These are phyloP conservation scores for Cecropterus lyciades DNA, from an alignment of 1,140 invertebrate genomes.

Conservation along the genomic window DNA sequence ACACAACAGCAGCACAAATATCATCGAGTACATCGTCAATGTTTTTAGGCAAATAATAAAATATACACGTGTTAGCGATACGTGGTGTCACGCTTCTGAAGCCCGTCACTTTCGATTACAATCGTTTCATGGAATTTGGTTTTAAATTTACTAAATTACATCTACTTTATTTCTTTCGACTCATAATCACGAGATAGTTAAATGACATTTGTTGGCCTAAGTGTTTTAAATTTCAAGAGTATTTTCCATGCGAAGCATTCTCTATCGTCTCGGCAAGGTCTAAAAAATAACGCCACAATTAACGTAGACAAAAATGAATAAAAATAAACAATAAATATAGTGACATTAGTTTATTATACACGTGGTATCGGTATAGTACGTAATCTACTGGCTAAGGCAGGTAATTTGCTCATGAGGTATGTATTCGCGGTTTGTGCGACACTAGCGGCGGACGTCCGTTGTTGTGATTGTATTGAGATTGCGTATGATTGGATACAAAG, in stretches of 20 bases:
- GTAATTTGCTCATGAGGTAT: constrained; percentile 50
- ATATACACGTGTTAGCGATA: constrained; percentile 58
- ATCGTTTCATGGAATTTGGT: constrained; percentile 9
- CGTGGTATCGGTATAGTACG: constrained; percentile 48
- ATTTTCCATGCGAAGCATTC: constrained; percentile 13
- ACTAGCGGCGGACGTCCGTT: constrained; percentile 27
- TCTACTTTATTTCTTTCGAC: neutral
- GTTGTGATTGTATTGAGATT: constrained; percentile 20
- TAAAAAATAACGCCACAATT: constrained; percentile 29
- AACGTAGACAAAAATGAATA: constrained; percentile 40
- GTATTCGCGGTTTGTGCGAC: constrained; percentile 33
- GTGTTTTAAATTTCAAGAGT: constrained; percentile 5
- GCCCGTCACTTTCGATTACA: constrained; percentile 24
- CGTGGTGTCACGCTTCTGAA: constrained; percentile 23
- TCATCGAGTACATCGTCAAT: constrained; percentile 62
- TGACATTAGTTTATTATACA: constrained; percentile 45
- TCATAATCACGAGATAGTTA: constrained; percentile 6
- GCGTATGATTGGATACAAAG: neutral
- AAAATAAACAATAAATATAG: constrained; percentile 52
- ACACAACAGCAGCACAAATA: constrained; percentile 52
- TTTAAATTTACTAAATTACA: constrained; percentile 1
- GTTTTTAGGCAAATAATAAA: constrained; percentile 68
- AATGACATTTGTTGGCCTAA: constrained; percentile 28
- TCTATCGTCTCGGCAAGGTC: constrained; percentile 27
- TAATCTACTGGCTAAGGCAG: constrained; percentile 43